phyloP scores from a whole-genome alignment of 2,888 invertebrate species.

The Trichopria drosophilae region DNA sequence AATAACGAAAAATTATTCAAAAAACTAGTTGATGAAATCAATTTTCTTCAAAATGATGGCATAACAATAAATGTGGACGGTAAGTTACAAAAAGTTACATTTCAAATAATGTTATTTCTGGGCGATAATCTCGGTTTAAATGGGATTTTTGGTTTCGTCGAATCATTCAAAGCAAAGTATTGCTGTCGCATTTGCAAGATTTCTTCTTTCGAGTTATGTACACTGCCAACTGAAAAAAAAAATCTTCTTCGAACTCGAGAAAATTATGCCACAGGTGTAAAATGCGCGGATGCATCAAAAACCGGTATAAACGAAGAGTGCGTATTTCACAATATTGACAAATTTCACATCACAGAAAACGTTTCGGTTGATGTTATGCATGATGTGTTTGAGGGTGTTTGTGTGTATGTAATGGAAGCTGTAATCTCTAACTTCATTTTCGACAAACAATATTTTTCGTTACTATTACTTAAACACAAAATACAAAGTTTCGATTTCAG shows the following conservation, averaged over 20 bases:
- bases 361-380: no score
- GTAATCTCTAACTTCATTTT: constrained; percentile 17
- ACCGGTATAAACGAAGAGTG: no score
- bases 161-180: constrained; percentile 20
- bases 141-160: constrained; percentile 22
- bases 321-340: no score
- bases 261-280: constrained; percentile 21
- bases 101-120: constrained; percentile 15
- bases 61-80: neutral
- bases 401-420: constrained; percentile 11
- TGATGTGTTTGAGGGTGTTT: constrained; percentile 18
- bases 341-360: no score
- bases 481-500: constrained; percentile 15
- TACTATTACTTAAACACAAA: constrained; percentile 9
- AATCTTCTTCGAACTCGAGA: constrained; percentile 8
- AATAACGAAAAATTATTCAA: constrained; percentile 8
- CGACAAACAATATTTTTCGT: constrained; percentile 11
- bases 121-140: constrained; percentile 29
- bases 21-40: constrained; percentile 6
- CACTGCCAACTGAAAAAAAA: constrained; percentile 12
- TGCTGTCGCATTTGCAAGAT: constrained; percentile 27
- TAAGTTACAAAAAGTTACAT: constrained; percentile 10
- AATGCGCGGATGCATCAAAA: neutral
- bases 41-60: constrained; percentile 14
- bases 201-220: constrained; percentile 8